Base-by-base conservation (phyloP, 2,888 invertebrate species). In the Drosophila maculinotata region DNA sequence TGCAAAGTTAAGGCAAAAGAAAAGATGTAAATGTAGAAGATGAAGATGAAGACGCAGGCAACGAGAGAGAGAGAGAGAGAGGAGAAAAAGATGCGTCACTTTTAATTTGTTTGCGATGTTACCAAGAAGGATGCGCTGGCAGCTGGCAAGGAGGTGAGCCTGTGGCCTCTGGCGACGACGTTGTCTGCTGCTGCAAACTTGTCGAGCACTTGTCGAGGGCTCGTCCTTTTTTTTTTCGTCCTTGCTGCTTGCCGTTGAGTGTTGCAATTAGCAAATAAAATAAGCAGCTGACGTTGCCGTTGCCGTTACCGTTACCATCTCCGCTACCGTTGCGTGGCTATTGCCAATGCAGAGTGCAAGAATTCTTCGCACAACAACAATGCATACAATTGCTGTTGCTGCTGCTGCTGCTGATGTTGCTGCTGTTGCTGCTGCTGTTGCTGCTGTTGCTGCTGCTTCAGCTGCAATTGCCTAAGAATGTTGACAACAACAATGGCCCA, bases 251-350 rank as follows among this genome's bases (percentile, higher is more conserved):
- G 78, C 49, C 53, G 74, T 67, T 60, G 81, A 81, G 81, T 81
- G 85, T 81, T 87, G 87, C 81, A 81, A 81, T 81, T 81, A 81
- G 81, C 87, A 81, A 87, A 81, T 81, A 81, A 87, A 81, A 81
- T 81, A 81, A 84, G 87, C 81, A 83, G 81, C 74, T 67, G 53
- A 38, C 39, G 71, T 72, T 54, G 44, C 36, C 15, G 33, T 12
- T 17, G 12, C 14, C 14, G 33, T 14, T 8, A 4, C 12, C 35
- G 14, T 5, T 14, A 1, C 1, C 6, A 3, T 12, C 36, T 65
- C 67, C 41, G 36, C 28, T 26, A 26, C 31, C 25, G 71, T 67
- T 68, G 62, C 56, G 73, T 71, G 51, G 63, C 63, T 49, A 71
- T 71, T 75, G 67, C 66, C 78, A 66, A 63, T 60, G 67, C 41